phyloP scores from a whole-genome alignment of 2,113 vertebrate genomes.

The Antigone vipio region DNA sequence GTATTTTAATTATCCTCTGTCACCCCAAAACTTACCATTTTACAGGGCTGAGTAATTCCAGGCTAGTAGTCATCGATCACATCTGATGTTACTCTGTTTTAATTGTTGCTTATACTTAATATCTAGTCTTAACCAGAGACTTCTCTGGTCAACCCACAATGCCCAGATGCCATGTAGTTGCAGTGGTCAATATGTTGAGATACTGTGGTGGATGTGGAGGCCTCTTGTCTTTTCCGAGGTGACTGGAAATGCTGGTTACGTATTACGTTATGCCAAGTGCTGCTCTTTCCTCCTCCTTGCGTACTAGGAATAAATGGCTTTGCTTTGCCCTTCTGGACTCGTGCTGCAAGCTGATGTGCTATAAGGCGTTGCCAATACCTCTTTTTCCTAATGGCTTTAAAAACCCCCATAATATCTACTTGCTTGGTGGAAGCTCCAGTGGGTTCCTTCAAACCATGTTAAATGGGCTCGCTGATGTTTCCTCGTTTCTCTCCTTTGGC shows the following conservation, averaged over 20 bases:
- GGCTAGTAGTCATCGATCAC: neutral
- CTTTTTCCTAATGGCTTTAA: neutral
- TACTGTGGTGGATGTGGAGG: neutral
- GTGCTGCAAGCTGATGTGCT: neutral
- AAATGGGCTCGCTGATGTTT: neutral
- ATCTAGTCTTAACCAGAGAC: neutral
- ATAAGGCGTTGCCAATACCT: neutral
- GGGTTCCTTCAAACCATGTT: neutral
- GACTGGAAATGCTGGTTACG: neutral
- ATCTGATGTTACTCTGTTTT: neutral
- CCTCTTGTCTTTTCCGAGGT: neutral
- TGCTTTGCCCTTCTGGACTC: neutral
- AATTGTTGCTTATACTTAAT: neutral
- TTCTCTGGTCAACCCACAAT: neutral
- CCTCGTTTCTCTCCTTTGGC: neutral
- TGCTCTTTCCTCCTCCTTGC: neutral
- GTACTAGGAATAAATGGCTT: neutral
- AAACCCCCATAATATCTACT: neutral
- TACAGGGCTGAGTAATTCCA: neutral
- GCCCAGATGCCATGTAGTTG: neutral
- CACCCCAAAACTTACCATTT: neutral
- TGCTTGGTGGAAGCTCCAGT: neutral
- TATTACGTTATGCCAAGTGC: accelerated
- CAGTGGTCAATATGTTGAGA: neutral
- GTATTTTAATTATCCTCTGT: neutral